These are phyloP conservation scores for Tragelaphus scriptus DNA, from an alignment of 2,113 vertebrate species.

Conservation along the genomic window DNA sequence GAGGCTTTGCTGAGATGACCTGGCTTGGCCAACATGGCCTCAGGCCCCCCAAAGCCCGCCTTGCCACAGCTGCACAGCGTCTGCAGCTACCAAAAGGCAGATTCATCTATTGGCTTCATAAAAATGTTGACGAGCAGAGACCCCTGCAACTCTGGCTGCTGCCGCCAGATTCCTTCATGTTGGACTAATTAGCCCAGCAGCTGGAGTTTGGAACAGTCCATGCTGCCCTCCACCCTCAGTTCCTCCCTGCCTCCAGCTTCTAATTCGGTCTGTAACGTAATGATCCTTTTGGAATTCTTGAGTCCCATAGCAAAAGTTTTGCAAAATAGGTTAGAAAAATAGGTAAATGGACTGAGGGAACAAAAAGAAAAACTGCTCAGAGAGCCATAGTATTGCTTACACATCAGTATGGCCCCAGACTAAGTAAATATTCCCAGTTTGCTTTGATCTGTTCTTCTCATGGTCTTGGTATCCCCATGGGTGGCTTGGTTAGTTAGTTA, in stretches of 20 bases:
- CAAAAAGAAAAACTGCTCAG: not conserved
- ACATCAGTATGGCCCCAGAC: not conserved
- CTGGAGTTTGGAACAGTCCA: not conserved
- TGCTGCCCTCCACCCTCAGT: not conserved
- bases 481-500: not conserved
- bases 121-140: not conserved
- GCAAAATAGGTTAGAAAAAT: conserved; percentile 13
- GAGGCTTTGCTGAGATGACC: not conserved
- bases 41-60: not conserved
- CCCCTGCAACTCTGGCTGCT: not conserved
- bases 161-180: not conserved
- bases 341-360: not conserved
- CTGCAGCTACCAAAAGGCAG: not conserved
- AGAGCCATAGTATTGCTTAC: not conserved
- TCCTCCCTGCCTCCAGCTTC: not conserved
- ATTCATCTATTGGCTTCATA: not conserved
- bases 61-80: rapidly evolving
- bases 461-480: not conserved
- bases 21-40: rapidly evolving
- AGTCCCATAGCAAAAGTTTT: conserved; percentile 18
- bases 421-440: not conserved
- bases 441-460: not conserved
- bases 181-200: not conserved
- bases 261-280: conserved; percentile 35
- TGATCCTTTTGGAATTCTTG: conserved; percentile 12